Percentiles rank a stretch among this genome's conserved stretches.
Conservation (phyloP, 2,797 vertebrate species). For the Falco peregrinus region DNA sequence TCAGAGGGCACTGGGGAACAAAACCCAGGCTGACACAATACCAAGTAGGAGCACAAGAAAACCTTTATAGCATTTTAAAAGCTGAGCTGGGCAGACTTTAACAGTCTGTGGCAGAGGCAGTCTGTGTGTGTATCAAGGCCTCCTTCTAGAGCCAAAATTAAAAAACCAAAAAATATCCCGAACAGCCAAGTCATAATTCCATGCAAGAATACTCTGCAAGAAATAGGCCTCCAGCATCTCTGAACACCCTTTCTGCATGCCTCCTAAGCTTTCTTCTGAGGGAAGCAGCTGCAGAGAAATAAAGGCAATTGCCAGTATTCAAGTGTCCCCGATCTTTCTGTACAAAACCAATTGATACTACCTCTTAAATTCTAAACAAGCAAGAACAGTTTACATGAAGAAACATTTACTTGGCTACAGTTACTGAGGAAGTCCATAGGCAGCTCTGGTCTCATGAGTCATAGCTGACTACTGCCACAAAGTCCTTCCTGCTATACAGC, state of each 20-base stretch:
- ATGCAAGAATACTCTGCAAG: background rate
- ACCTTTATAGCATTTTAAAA: background rate
- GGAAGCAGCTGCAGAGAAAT: background rate
- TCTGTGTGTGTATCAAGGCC: rapidly evolving
- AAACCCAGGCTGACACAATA: background rate
- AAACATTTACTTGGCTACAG: conserved; percentile 28
- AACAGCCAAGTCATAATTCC: background rate
- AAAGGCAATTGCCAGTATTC: background rate
- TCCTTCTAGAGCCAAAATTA: background rate
- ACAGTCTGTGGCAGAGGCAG: background rate
- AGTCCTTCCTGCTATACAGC: conserved; percentile 27
- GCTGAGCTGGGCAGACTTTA: background rate
- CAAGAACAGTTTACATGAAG: background rate
- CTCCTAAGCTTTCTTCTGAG: background rate
- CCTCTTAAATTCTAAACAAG: background rate
- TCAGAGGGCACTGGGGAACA: background rate
- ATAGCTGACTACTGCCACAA: conserved; percentile 5
- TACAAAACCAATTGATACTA: background rate
- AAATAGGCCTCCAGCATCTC: background rate
- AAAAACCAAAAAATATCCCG: background rate
- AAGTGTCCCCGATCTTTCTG: background rate
- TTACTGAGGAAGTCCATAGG: background rate
- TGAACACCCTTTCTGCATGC: background rate
- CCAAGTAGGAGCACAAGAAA: background rate
- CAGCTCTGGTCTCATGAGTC: conserved; percentile 32